Evolutionary conservation across 2,113 vertebrate genomes (phyloP), one percentile per base, ranked within the genome.

Genomic region (Lycaon pictus): DNA sequence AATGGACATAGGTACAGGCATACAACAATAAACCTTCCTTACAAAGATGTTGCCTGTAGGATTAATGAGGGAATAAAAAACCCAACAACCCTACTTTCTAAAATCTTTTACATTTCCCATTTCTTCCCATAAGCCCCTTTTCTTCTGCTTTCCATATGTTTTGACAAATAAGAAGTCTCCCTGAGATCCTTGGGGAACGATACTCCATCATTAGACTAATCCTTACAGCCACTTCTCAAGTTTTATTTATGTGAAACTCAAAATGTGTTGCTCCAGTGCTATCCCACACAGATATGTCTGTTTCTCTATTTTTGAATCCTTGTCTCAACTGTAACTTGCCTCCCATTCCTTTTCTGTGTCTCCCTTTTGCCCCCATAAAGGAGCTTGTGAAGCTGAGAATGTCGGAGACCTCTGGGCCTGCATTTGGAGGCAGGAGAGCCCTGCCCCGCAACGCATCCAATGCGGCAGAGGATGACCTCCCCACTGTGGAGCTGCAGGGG

Each of bases 401-500:
- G 98, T 98, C 98, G 32, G 98, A 97, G 88, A 89, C 96, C 95
- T 86, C 4, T 0, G 98, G 97, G 69, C 88, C 98, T 43, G 87
- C 97, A 1, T 98, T 98, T 95, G 99, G 98, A 1, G 99, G 99
- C 37, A 99, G 99, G 84, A 98, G 98, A 62, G 95, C 99, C 0
- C 58, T 97, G 1, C 99, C 99, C 1, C 74, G 85, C 35, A 98
- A 99, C 93, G 98, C 88, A 95, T 99, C 99, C 92, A 99, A 99
- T 91, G 98, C 97, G 0, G 99, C 99, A 11, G 98, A 98, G 67
- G 98, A 98, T 0, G 99, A 99, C 0, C 48, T 99, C 22, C 99
- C 99, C 0, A 99, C 99, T 23, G 97, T 99, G 96, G 99, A 99
- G 95, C 92, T 98, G n/a, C 99, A 99, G 92, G 98, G 98, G 0